phyloP scores from a whole-genome alignment of 2,888 invertebrate genomes.

The Ennomos quercinarius region DNA sequence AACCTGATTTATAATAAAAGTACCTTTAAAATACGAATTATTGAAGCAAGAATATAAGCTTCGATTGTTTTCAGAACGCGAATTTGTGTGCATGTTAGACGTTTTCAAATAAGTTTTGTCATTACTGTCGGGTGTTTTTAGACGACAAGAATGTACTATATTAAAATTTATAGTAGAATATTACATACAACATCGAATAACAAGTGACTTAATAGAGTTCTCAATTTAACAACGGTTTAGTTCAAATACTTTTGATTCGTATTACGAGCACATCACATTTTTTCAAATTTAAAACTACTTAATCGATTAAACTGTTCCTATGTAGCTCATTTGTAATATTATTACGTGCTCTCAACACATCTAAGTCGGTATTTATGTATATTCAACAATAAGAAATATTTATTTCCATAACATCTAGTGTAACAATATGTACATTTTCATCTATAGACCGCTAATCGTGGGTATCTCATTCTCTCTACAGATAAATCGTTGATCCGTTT shows the following conservation, averaged over 20 bases:
- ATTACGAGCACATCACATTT: constrained; percentile 43
- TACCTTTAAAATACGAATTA: constrained; percentile 8
- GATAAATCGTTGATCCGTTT: constrained; percentile 33
- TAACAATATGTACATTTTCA: constrained; percentile 65
- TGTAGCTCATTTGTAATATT: background rate
- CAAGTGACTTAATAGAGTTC: constrained; percentile 52
- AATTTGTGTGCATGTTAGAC: constrained; percentile 11
- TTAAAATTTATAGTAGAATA: constrained; percentile 35
- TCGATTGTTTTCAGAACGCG: background rate
- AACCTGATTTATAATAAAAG: constrained; percentile 17
- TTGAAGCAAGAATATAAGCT: constrained; percentile 7
- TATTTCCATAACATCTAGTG: constrained; percentile 65
- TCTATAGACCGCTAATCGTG: constrained; percentile 59
- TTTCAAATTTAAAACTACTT: background rate
- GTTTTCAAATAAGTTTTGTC: constrained; percentile 17
- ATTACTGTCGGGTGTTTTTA: constrained; percentile 12
- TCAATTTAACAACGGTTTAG: constrained; percentile 43
- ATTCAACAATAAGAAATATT: constrained; percentile 67
- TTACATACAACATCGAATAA: constrained; percentile 49
- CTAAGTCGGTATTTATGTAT: constrained; percentile 40
- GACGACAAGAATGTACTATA: constrained; percentile 12
- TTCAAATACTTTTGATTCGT: constrained; percentile 13
- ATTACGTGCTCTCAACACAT: constrained; percentile 37
- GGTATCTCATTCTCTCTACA: constrained; percentile 40
- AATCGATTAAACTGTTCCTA: too few relatives aligned